Evolutionary conservation across 2,797 vertebrate species (phyloP), one percentile per base, ranked within the genome.

Genomic region (Cyclura pinguis): DNA sequence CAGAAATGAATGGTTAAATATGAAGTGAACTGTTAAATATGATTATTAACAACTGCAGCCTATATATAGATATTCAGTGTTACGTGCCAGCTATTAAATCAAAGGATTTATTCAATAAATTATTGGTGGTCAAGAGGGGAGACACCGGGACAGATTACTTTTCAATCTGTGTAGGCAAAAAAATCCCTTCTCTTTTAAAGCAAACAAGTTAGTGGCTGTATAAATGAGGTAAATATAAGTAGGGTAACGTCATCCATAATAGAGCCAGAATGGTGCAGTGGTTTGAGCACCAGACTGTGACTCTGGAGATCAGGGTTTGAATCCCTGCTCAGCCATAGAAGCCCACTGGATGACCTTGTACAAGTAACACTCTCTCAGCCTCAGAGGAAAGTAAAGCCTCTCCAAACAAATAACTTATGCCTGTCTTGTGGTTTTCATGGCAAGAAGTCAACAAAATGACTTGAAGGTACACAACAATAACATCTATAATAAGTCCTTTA

Each of bases 41-140:
- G 76, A 18, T 18, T 86, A 57, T 80, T 57, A 62, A 69, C 81
- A 84, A 64, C 50, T 50, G 88, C 59, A 85, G 72, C 13, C 8
- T 72, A 9, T 1, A 2, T 38, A 88, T 91, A 14, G 78, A 24
- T 89, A 92, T 88, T 50, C 81, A 77, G 59, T 91, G 87, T 88
- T 29, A 81, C 90, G 88, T 35, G 81, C 27, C 35, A 69, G 35
- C 16, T 0, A 4, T 72, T 91, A 59, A 87, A 80, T 14, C 50
- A 84, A 84, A 90, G 24, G 57, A 77, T 2, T 14, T 81, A n/a
- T 67, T 42, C 29, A 6, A 64, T 89, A 80, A 91, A 83, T 1
- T 0, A 8, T 84, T 4, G 55, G 1, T 9, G 32, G 52, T 57
- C 55, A 38, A 74, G 47, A 76, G 52, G 84, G 35, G 57, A 62